Evolutionary conservation across 2,113 vertebrate species (phyloP).

Genomic region (Protobothrops mucrosquamatus): DNA sequence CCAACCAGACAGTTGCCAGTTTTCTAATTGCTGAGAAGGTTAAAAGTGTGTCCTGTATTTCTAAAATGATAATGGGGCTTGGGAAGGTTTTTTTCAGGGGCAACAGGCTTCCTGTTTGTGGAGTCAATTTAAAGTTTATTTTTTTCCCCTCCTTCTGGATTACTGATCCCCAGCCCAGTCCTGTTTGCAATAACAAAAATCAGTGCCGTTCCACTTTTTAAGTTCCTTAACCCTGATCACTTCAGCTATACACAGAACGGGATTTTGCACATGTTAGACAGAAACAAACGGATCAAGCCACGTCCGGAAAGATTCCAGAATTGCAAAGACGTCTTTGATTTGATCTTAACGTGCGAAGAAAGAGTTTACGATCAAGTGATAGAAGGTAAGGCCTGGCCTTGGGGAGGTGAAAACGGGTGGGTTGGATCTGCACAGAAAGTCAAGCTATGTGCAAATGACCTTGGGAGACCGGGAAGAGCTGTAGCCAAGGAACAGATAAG

Average conservation of each 20-base stretch:
- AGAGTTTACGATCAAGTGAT: conserved; percentile 97
- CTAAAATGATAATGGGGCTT: not conserved
- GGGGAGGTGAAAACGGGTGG: not conserved
- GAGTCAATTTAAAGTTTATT: too few species aligned
- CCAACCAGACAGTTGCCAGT: not conserved
- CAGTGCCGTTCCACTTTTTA: not conserved
- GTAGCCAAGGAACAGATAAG: not conserved
- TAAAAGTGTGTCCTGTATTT: not conserved
- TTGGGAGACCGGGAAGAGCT: not conserved
- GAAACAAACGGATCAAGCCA: conserved; percentile 96
- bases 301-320: conserved; percentile 95
- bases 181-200: not conserved
- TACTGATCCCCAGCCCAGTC: not conserved
- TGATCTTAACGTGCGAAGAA: conserved; percentile 97
- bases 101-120: not conserved
- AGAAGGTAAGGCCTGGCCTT: conserved; percentile 82
- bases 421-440: not conserved
- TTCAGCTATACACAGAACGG: conserved; percentile 99
- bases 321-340: conserved; percentile 95
- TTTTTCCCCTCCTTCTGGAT: not conserved
- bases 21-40: not conserved
- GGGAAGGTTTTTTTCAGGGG: not conserved
- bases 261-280: conserved; percentile 98
- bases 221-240: conserved; percentile 80
- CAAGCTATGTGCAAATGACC: not conserved